phyloP scores from a whole-genome alignment of 2,797 vertebrate species.

The Babyrousa celebensis region DNA sequence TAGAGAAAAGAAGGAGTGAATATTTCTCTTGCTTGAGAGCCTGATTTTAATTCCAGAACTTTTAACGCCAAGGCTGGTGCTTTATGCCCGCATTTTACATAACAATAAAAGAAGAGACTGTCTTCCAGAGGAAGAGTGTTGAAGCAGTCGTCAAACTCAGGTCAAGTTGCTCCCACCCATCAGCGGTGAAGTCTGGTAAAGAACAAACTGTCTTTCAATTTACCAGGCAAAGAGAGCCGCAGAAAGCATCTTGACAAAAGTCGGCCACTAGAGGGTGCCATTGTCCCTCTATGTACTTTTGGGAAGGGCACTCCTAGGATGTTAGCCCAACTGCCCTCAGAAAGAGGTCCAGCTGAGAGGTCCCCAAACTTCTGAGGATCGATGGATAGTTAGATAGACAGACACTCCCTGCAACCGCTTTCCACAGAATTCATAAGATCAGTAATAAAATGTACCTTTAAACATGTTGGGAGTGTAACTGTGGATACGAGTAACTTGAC shows the following conservation, averaged over 20 bases:
- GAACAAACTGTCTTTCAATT: slow-evolving; percentile 73
- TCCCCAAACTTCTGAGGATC: neutral
- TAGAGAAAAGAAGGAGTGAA: neutral
- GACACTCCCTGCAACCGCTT: neutral
- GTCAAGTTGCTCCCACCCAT: slow-evolving; percentile 76
- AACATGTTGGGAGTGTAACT: neutral
- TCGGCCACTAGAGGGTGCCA: slow-evolving; percentile 72
- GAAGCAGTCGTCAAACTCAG: slow-evolving; percentile 64
- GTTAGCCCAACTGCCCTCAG: neutral
- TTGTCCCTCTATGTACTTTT: neutral
- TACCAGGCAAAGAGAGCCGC: neutral
- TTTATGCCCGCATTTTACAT: slow-evolving; percentile 42
- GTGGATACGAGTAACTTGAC: neutral
- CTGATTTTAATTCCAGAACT: neutral
- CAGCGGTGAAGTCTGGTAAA: neutral
- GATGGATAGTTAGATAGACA: neutral
- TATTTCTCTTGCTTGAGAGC: slow-evolving; percentile 48
- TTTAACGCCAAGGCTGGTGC: neutral
- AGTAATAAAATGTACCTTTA: neutral
- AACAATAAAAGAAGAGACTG: slow-evolving; percentile 44
- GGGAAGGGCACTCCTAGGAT: too few relatives aligned
- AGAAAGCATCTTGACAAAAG: neutral
- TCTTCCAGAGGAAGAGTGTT: slow-evolving; percentile 44
- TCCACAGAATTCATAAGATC: neutral
- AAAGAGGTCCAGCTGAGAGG: neutral